These are phyloP conservation scores for Geotrypetes seraphini DNA, from an alignment of 2,797 vertebrate genomes.

Conservation along the genomic window DNA sequence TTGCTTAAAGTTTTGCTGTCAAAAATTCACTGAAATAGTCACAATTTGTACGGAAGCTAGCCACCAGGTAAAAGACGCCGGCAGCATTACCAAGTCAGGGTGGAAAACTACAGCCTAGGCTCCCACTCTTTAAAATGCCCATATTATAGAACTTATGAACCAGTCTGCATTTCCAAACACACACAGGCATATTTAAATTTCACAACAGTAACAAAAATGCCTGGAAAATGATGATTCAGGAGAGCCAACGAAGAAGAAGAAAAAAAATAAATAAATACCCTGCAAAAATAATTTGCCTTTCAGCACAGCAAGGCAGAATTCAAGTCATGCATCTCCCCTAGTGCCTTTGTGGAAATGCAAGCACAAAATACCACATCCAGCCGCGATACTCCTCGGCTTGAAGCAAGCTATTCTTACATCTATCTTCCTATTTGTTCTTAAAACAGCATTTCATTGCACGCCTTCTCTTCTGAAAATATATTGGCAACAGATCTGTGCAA, in stretches of 20 bases:
- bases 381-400: background rate
- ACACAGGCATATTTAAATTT: slow-evolving; percentile 14
- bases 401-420: background rate
- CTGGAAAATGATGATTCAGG: no score
- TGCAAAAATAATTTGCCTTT: slow-evolving; percentile 23
- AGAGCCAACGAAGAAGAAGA: no score
- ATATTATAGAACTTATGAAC: background rate
- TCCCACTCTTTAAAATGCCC: no score
- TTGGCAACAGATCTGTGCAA: background rate
- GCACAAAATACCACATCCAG: background rate
- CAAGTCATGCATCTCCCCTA: background rate
- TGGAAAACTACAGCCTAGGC: no score
- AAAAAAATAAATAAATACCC: no score
- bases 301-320: slow-evolving; percentile 1
- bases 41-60: no score
- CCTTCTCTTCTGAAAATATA: slow-evolving; percentile 8
- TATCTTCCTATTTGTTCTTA: background rate
- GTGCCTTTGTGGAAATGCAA: background rate
- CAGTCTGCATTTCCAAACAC: background rate
- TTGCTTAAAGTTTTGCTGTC: no score
- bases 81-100: no score
- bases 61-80: no score
- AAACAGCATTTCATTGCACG: slow-evolving; percentile 1
- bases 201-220: slow-evolving; percentile 8
- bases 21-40: no score